Evolutionary conservation across 2,888 invertebrate genomes (phyloP).

Genomic region (Monoplex corrugatus): DNA sequence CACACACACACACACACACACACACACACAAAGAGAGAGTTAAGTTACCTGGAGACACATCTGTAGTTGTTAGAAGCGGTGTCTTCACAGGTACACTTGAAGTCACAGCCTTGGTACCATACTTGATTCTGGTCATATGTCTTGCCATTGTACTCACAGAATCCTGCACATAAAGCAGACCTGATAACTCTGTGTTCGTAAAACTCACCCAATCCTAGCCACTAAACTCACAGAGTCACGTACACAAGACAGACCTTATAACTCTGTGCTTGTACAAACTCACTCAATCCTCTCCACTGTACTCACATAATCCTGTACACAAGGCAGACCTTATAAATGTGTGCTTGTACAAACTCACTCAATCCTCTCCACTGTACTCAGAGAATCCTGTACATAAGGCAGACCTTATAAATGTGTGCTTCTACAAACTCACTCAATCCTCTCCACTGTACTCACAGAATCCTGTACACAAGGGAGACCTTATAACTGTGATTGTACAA

Average conservation of each 20-base stretch:
- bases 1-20: not conserved
- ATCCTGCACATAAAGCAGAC: conserved; percentile 42
- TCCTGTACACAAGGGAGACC: too few species aligned
- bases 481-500: too few species aligned
- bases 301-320: conserved; percentile 52
- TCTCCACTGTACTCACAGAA: conserved; percentile 54
- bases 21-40: not conserved
- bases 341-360: not conserved
- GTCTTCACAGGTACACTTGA: conserved; percentile 70
- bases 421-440: too few species aligned
- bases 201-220: not conserved
- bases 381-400: too few species aligned
- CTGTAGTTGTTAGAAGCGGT: conserved; percentile 56
- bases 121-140: conserved; percentile 44
- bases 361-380: too few species aligned
- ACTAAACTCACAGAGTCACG: too few species aligned
- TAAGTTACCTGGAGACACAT: conserved; percentile 48
- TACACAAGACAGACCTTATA: too few species aligned
- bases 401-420: too few species aligned
- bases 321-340: not conserved
- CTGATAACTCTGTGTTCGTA: not conserved
- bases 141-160: conserved; percentile 52
- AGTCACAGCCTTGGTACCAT: conserved; percentile 56
- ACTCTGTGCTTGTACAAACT: too few species aligned
- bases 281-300: too few species aligned